Conservation (phyloP, 2,888 invertebrate genomes). For the Nomada ruficornis region DNA sequence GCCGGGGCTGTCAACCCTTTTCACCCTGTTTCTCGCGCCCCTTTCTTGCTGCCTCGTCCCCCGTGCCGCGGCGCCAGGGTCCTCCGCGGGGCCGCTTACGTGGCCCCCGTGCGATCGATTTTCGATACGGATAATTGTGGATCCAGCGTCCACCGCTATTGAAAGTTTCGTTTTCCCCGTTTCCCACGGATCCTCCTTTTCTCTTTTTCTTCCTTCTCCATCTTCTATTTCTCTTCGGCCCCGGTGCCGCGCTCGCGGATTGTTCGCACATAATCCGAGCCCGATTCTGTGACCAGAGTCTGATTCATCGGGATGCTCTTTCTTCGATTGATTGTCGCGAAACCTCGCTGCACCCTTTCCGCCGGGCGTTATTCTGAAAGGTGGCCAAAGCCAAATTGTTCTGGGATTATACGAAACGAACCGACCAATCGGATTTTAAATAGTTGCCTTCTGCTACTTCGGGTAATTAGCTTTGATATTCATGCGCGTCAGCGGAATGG, state of each 20-base stretch:
- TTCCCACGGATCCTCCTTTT: neutral
- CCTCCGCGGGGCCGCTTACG: slow-evolving; percentile 32
- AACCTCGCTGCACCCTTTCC: slow-evolving; percentile 5
- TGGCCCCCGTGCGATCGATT: slow-evolving; percentile 47
- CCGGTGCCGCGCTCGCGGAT: slow-evolving; percentile 16
- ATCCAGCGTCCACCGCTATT: slow-evolving; percentile 44
- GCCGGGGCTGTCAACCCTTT: slow-evolving; percentile 36
- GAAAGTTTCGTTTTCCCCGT: slow-evolving; percentile 51
- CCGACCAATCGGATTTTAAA: neutral
- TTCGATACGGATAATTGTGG: slow-evolving; percentile 61
- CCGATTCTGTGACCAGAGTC: slow-evolving; percentile 32
- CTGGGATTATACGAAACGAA: neutral
- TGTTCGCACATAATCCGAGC: slow-evolving; percentile 36
- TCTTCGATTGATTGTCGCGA: slow-evolving; percentile 29
- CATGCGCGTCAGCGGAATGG: neutral
- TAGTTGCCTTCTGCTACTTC: neutral
- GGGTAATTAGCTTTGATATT: slow-evolving; percentile 8
- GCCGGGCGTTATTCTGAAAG: neutral
- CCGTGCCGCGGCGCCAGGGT: neutral
- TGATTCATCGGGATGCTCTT: slow-evolving; percentile 34
- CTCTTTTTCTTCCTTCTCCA: neutral
- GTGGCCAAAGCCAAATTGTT: slow-evolving; percentile 4
- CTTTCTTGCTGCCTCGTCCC: slow-evolving; percentile 19
- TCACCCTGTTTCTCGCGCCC: slow-evolving; percentile 21
- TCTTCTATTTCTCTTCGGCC: neutral